These are phyloP conservation scores for Palythoa heliodiscus DNA, from an alignment of 92 coral and sea anemone genomes.

Conservation along the genomic window DNA sequence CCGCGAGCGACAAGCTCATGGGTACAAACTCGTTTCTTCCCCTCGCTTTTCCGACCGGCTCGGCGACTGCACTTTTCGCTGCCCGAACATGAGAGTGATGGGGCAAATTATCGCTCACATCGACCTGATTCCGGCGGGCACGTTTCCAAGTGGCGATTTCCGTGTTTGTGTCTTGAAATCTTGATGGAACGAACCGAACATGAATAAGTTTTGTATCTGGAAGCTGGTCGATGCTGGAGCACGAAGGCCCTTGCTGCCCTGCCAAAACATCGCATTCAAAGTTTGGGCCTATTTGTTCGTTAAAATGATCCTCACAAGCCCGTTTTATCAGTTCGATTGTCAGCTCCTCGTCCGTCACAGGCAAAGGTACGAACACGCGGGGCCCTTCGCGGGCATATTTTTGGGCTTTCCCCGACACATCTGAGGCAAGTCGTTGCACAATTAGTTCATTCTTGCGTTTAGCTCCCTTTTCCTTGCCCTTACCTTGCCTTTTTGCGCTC, in stretches of 20 bases:
- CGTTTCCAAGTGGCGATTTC: not conserved
- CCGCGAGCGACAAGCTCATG: slow-evolving; percentile 58
- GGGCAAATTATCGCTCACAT: slow-evolving; percentile 6
- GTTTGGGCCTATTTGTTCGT: slow-evolving; percentile 15
- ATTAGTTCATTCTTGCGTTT: slow-evolving; percentile 1
- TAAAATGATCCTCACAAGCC: slow-evolving; percentile 18
- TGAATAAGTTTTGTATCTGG: slow-evolving; percentile 42
- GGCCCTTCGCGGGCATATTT: slow-evolving; percentile 21
- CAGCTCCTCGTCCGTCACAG: slow-evolving; percentile 15
- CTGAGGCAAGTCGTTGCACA: slow-evolving; percentile 19
- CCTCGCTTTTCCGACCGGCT: slow-evolving; percentile 23
- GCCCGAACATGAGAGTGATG: not conserved
- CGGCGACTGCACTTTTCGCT: slow-evolving; percentile 18
- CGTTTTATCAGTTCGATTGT: slow-evolving; percentile 1
- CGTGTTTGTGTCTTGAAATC: slow-evolving; percentile 2
- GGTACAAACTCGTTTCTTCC: slow-evolving; percentile 53
- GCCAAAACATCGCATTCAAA: slow-evolving; percentile 24
- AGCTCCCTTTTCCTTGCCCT: not conserved
- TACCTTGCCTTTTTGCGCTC: slow-evolving; percentile 5
- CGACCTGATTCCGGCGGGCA: not conserved
- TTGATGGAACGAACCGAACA: slow-evolving; percentile 47
- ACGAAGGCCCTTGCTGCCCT: slow-evolving; percentile 30
- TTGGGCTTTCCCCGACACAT: slow-evolving; percentile 24
- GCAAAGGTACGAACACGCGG: slow-evolving; percentile 17
- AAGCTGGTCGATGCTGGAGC: slow-evolving; percentile 48